A percentile compares a stretch with the other conserved stretches of the same genome.
phyloP scores from a whole-genome alignment of 2,113 vertebrate genomes.

The Gallinago undulata region DNA sequence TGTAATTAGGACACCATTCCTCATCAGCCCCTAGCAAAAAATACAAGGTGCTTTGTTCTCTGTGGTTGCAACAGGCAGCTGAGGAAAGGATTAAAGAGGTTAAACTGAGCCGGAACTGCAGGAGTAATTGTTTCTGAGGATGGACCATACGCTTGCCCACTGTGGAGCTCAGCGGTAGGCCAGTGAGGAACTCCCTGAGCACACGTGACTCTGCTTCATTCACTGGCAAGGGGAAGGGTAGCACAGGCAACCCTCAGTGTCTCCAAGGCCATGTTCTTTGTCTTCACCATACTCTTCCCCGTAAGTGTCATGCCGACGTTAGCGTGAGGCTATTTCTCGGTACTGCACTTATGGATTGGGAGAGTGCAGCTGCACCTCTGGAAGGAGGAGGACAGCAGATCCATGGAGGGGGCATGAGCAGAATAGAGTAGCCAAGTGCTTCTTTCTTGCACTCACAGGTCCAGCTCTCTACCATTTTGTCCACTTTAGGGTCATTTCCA shows the following conservation, averaged over 20 bases:
- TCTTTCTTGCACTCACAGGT: neutral
- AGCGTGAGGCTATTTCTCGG: neutral
- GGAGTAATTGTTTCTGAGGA: neutral
- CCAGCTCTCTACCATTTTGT: neutral
- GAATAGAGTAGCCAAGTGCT: neutral
- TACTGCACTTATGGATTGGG: accelerated
- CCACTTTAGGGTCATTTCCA: neutral
- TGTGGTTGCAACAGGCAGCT: neutral
- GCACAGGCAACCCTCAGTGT: accelerated
- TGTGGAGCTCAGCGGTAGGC: neutral
- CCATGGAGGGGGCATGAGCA: neutral
- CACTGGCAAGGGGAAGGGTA: neutral
- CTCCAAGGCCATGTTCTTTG: neutral
- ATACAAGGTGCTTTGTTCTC: neutral
- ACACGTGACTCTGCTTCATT: accelerated
- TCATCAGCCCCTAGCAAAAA: neutral
- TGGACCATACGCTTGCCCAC: neutral
- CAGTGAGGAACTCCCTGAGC: accelerated
- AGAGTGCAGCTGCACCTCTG: neutral
- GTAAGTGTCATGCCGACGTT: accelerated
- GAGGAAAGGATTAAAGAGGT: constrained; percentile 10
- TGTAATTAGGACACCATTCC: neutral
- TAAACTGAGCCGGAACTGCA: neutral
- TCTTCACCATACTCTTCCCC: neutral
- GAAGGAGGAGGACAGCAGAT: neutral